Evolutionary conservation across 2,797 vertebrate species (phyloP).

Genomic region (Heterohyrax brucei): DNA sequence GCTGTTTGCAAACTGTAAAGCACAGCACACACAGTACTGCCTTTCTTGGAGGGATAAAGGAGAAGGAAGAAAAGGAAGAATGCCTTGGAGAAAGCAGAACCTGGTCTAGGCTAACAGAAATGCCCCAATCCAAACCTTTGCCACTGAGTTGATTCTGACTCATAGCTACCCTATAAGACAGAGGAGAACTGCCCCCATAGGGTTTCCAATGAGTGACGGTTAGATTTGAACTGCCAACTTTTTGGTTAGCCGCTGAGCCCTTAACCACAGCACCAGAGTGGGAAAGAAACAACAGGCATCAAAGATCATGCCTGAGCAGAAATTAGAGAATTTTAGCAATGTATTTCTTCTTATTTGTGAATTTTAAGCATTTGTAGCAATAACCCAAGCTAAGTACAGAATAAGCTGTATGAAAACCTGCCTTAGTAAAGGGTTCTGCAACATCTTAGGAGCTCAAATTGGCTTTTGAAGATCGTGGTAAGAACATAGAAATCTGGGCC

Average conservation of each 20-base stretch:
- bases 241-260: too few species aligned
- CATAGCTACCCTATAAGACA: too few species aligned
- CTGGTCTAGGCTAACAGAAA: neutral
- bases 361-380: slow-evolving; percentile 11
- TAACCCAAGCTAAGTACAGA: neutral
- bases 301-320: neutral
- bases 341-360: neutral
- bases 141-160: too few species aligned
- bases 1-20: slow-evolving; percentile 33
- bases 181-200: too few species aligned
- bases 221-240: too few species aligned
- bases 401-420: slow-evolving; percentile 21
- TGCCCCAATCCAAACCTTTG: too few species aligned
- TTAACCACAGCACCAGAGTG: neutral
- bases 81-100: neutral
- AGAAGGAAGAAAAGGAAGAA: neutral
- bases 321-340: slow-evolving; percentile 15
- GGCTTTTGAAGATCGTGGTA: slow-evolving; percentile 17
- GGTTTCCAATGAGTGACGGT: too few species aligned
- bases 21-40: too few species aligned
- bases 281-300: neutral
- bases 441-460: neutral
- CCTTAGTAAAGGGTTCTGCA: neutral
- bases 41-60: neutral
- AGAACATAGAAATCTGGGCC: neutral